phyloP scores from a whole-genome alignment of 92 coral and sea anemone genomes.

The Epizoanthus stellaris region DNA sequence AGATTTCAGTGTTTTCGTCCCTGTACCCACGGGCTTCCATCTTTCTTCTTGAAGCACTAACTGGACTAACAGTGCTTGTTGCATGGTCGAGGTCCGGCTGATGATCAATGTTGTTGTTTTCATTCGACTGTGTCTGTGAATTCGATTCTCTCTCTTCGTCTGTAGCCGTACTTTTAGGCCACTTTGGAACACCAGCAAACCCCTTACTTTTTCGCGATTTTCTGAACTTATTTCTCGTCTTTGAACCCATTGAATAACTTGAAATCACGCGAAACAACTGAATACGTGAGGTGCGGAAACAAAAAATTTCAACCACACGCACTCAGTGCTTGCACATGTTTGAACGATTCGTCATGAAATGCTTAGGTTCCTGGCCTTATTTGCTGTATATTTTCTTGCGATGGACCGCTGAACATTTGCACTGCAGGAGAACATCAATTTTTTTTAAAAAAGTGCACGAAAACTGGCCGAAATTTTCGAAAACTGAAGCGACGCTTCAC shows the following conservation, averaged over 20 bases:
- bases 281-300: conserved; percentile 20
- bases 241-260: conserved; percentile 18
- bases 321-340: conserved; percentile 19
- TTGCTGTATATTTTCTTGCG: neutral
- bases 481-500: conserved; percentile 26
- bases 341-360: conserved; percentile 11
- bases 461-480: conserved; percentile 3
- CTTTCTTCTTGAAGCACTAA: too few relatives aligned
- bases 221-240: conserved; percentile 10
- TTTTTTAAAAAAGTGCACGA: conserved; percentile 13
- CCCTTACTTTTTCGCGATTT: conserved; percentile 1
- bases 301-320: conserved; percentile 9
- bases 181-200: conserved; percentile 14
- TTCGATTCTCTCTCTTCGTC: neutral
- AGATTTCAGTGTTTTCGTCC: too few relatives aligned
- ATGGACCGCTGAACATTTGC: conserved; percentile 20
- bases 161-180: neutral
- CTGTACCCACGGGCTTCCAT: too few relatives aligned
- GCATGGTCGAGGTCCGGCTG: neutral
- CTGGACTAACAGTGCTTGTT: too few relatives aligned
- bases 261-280: conserved; percentile 13
- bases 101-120: conserved; percentile 5
- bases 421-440: conserved; percentile 14
- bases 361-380: conserved; percentile 27
- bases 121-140: neutral